These are phyloP conservation scores for Pagetopsis macropterus DNA, from an alignment of 2,797 vertebrate species.

Conservation along the genomic window DNA sequence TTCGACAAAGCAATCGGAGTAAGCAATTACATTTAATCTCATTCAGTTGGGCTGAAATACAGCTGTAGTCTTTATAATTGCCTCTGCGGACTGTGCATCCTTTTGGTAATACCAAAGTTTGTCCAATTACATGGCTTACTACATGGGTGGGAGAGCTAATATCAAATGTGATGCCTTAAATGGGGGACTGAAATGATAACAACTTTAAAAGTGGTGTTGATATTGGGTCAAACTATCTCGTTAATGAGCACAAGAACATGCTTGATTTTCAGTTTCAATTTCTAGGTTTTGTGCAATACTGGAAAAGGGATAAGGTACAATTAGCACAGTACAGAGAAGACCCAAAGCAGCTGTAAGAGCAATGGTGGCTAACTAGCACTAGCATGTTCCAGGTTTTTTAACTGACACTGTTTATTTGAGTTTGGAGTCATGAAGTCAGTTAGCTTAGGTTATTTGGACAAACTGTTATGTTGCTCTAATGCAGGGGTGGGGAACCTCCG, in stretches of 20 bases:
- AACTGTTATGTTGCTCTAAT: constrained; percentile 11
- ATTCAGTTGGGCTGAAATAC: not conserved
- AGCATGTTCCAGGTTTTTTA: not conserved
- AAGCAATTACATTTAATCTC: constrained; percentile 35
- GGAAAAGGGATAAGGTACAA: too few relatives aligned
- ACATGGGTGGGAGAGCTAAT: not conserved
- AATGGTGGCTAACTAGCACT: not conserved
- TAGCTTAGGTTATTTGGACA: constrained; percentile 15
- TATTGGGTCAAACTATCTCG: too few relatives aligned
- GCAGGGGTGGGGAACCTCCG: too few relatives aligned
- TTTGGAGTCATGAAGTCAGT: constrained; percentile 2
- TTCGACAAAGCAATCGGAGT: constrained; percentile 78
- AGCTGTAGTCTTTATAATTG: too few relatives aligned
- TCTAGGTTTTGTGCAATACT: not conserved
- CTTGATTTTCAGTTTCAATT: not conserved
- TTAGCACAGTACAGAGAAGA: not conserved
- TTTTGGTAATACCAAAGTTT: not conserved
- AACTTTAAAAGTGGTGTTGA: not conserved
- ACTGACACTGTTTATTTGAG: not conserved
- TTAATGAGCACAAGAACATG: not conserved
- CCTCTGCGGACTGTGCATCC: too few relatives aligned
- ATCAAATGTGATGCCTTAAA: constrained; percentile 6
- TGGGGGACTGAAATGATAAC: not conserved
- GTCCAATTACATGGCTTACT: constrained; percentile 5
- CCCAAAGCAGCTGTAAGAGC: not conserved